These are phyloP conservation scores for Drosophila meridionalis DNA, from an alignment of 2,888 invertebrate genomes.

Conservation along the genomic window DNA sequence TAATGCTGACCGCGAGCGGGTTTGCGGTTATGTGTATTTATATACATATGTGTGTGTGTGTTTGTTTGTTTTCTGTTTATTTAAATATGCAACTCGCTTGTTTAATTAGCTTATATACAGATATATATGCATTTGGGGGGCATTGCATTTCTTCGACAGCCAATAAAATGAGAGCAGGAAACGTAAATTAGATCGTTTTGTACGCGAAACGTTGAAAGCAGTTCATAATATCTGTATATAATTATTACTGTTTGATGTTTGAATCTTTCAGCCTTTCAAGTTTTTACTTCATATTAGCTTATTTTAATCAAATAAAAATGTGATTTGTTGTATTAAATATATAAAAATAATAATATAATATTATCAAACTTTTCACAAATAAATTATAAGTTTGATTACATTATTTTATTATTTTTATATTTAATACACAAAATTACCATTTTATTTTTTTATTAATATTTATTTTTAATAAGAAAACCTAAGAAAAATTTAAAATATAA, in stretches of 20 bases:
- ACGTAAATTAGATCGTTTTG: conserved; percentile 6
- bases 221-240: neutral
- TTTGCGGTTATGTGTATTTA: neutral
- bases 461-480: neutral
- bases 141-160: neutral
- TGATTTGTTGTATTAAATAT: no score
- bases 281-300: no score
- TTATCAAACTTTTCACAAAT: no score
- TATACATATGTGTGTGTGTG: conserved; percentile 8
- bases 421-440: neutral
- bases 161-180: conserved; percentile 1
- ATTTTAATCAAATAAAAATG: neutral
- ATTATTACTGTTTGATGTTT: neutral
- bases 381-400: no score
- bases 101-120: conserved; percentile 32
- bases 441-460: neutral
- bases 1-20: conserved; percentile 16
- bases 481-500: neutral
- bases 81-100: conserved; percentile 34
- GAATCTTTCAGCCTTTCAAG: no score
- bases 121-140: conserved; percentile 20
- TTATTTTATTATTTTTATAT: neutral
- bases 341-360: no score
- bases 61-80: conserved; percentile 21
- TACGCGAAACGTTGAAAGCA: neutral